Conservation (phyloP, 2,113 vertebrate species). For the Apodemus speciosus region DNA sequence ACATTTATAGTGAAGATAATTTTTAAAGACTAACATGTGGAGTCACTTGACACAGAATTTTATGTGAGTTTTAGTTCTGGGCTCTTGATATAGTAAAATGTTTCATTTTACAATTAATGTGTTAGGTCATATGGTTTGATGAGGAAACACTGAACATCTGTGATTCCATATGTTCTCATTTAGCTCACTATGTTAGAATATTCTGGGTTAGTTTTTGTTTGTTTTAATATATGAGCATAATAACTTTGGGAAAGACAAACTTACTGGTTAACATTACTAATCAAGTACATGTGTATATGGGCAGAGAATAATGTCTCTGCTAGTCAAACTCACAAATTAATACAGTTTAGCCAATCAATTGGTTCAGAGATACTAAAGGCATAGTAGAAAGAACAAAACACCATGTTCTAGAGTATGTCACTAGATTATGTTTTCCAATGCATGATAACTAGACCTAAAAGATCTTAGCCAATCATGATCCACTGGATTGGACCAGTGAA, state of each 20-base stretch:
- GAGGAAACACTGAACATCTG: not conserved
- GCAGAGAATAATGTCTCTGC: not conserved
- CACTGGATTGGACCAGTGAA: no score
- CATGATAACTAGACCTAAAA: not conserved
- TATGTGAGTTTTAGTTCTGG: not conserved
- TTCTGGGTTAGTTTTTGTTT: not conserved
- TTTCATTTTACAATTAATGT: conserved; percentile 22
- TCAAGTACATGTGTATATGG: not conserved
- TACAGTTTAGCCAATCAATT: not conserved
- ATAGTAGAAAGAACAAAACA: not conserved
- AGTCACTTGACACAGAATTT: not conserved
- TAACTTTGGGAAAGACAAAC: not conserved
- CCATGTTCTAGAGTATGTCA: not conserved
- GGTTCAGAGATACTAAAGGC: not conserved
- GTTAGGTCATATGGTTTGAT: not conserved
- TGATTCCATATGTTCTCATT: conserved; percentile 30
- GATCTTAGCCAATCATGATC: not conserved
- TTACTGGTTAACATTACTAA: not conserved
- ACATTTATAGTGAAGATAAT: not conserved
- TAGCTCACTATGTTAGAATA: not conserved
- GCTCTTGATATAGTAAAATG: not conserved
- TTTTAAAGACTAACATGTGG: not conserved
- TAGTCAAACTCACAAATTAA: not conserved
- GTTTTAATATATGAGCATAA: not conserved
- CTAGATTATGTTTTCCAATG: not conserved